Conservation (phyloP, 2,113 vertebrate genomes). For the Anolis sagrei region DNA sequence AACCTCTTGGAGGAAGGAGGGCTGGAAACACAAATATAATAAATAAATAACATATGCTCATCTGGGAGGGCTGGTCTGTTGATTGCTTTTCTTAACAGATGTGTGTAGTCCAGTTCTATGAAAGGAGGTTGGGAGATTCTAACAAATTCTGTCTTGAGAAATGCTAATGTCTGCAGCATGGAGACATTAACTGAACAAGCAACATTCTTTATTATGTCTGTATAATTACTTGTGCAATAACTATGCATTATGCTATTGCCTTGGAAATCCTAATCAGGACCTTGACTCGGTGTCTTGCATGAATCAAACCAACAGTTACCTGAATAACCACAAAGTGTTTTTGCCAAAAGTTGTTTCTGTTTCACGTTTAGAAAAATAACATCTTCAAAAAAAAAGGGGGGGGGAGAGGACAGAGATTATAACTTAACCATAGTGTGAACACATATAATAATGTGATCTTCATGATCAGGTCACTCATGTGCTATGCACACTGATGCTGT, state of each 20-base stretch:
- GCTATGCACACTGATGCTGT: too few species aligned
- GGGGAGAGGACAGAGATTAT: too few species aligned
- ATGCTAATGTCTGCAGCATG: neutral
- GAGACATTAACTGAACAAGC: neutral
- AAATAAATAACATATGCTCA: constrained; percentile 11
- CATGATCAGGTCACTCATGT: too few species aligned
- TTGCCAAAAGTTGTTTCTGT: neutral
- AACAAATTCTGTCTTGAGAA: neutral
- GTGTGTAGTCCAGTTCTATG: neutral
- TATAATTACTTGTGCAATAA: neutral
- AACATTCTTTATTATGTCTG: neutral
- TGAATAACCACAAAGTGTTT: neutral
- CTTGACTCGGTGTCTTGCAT: too few species aligned
- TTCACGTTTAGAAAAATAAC: too few species aligned
- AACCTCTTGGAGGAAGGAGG: neutral
- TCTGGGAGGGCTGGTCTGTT: neutral
- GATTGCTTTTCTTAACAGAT: neutral
- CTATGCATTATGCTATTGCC: neutral
- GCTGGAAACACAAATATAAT: neutral
- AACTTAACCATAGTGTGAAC: too few species aligned
- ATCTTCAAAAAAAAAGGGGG: too few species aligned
- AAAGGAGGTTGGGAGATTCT: neutral
- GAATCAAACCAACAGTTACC: neutral
- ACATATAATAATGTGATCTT: too few species aligned
- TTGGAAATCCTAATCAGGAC: neutral